phyloP scores from a whole-genome alignment of 2,113 vertebrate species.

The Paracanthobrama guichenoti region DNA sequence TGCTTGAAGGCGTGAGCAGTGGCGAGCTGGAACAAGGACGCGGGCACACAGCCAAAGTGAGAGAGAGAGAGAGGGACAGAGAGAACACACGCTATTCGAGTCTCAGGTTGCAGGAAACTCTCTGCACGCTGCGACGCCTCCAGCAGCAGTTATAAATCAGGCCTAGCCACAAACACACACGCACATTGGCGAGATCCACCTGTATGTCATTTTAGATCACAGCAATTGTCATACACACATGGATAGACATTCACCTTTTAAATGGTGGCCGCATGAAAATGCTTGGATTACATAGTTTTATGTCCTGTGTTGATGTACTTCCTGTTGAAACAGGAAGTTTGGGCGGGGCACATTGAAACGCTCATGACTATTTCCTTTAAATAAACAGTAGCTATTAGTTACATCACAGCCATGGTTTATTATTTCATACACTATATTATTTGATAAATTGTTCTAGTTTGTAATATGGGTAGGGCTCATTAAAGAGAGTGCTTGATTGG shows the following conservation, averaged over 20 bases:
- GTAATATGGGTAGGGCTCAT: not conserved
- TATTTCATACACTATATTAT: not conserved
- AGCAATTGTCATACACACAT: conserved; percentile 15
- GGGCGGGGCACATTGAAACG: not conserved
- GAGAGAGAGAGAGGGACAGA: conserved; percentile 16
- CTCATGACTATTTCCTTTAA: not conserved
- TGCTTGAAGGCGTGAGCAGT: conserved; percentile 59
- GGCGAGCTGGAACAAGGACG: conserved; percentile 56
- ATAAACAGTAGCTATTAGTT: not conserved
- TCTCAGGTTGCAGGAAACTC: conserved; percentile 61
- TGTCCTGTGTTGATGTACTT: not conserved
- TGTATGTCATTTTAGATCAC: conserved; percentile 58
- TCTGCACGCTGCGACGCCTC: conserved; percentile 57
- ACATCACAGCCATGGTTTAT: not conserved
- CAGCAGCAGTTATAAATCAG: conserved; percentile 63
- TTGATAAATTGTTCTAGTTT: not conserved
- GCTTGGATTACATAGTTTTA: not conserved
- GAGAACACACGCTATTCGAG: conserved; percentile 37
- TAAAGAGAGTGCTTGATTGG: not conserved
- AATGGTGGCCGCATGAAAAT: too few relatives aligned
- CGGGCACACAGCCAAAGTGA: conserved; percentile 40
- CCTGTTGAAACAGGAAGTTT: conserved; percentile 6
- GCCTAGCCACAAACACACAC: conserved; percentile 41
- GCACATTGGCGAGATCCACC: conserved; percentile 47
- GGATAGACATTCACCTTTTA: not conserved